A percentile compares a stretch with the other conserved stretches of the same genome.
phyloP scores from a whole-genome alignment of 92 coral and sea anemone species.

The Heteractis magnifica region DNA sequence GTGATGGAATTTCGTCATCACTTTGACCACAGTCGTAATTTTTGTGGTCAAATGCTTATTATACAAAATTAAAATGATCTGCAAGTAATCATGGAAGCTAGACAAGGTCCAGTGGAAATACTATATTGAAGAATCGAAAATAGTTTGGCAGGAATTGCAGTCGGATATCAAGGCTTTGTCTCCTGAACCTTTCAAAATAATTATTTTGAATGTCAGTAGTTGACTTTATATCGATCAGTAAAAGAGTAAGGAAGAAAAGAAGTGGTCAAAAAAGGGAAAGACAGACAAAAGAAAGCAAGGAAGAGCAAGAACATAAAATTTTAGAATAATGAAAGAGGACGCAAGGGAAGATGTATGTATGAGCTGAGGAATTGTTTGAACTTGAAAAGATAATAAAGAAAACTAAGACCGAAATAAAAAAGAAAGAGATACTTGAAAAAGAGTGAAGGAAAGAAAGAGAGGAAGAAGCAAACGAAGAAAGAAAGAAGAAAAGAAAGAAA shows the following conservation, averaged over 20 bases:
- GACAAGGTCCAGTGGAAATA: not conserved
- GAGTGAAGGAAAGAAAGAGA: constrained; percentile 21
- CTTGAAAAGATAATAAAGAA: not conserved
- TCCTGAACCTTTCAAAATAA: too few species aligned
- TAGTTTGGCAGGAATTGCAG: not conserved
- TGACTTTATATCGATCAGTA: too few species aligned
- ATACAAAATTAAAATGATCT: not conserved
- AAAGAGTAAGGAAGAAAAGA: not conserved
- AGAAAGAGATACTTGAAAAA: not conserved
- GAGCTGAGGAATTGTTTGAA: too few species aligned
- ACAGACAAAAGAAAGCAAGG: not conserved
- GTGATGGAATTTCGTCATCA: not conserved
- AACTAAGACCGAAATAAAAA: not conserved
- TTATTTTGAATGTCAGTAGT: not conserved
- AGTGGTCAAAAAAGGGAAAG: not conserved
- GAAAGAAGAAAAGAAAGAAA: constrained; percentile 13
- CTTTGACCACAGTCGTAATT: not conserved
- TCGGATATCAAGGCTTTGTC: too few species aligned
- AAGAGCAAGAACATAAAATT: not conserved
- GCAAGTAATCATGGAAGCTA: not conserved
- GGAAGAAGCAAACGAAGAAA: constrained; percentile 5
- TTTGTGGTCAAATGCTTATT: constrained; percentile 3
- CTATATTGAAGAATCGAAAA: not conserved
- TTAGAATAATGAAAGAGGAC: not conserved
- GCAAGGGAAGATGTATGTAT: too few species aligned